These are phyloP conservation scores for Myopa tessellatipennis DNA, from an alignment of 2,888 invertebrate genomes.

Conservation along the genomic window DNA sequence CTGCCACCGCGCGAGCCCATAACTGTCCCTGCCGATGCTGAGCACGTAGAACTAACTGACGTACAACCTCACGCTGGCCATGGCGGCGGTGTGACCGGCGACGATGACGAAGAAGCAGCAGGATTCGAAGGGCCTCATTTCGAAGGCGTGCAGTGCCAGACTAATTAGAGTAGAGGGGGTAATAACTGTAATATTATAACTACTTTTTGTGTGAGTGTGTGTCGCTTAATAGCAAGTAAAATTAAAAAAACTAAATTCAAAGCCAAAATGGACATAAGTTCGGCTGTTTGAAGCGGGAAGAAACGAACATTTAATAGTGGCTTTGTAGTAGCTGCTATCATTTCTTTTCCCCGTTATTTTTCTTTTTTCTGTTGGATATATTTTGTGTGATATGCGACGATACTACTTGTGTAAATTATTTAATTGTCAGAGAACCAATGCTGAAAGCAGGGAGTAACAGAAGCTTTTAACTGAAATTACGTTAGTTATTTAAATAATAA, in stretches of 20 bases:
- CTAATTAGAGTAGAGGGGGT: constrained; percentile 50
- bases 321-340: neutral
- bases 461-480: constrained; percentile 13
- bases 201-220: neutral
- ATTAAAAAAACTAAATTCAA: neutral
- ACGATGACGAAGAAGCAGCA: constrained; percentile 59
- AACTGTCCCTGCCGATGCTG: constrained; percentile 81
- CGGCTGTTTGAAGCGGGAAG: neutral
- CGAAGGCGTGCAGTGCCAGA: constrained; percentile 62
- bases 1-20: constrained; percentile 80
- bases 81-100: constrained; percentile 36
- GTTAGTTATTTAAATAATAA: constrained; percentile 19
- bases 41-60: constrained; percentile 86
- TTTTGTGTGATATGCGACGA: constrained; percentile 6
- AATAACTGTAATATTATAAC: neutral
- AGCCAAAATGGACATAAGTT: neutral
- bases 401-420: constrained; percentile 11
- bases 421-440: constrained; percentile 14
- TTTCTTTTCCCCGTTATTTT: neutral
- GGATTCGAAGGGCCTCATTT: constrained; percentile 55
- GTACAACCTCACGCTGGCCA: constrained; percentile 71
- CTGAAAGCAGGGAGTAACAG: neutral
- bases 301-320: neutral
- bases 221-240: neutral
- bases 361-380: neutral